Evolutionary conservation across 2,113 vertebrate genomes (phyloP).

Genomic region (Clarias macrocephalus): DNA sequence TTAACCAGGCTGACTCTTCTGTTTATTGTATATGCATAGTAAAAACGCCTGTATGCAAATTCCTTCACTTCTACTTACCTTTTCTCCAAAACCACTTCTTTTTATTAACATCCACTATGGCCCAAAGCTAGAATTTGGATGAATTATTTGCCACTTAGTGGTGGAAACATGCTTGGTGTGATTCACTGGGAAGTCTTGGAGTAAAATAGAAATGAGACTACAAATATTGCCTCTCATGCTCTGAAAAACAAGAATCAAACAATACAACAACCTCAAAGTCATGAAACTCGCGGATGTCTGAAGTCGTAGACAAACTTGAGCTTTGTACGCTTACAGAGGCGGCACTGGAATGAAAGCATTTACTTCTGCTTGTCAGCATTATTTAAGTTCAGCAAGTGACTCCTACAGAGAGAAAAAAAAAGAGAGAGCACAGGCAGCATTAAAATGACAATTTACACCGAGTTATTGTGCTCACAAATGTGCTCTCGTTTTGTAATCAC

Average conservation of each 20-base stretch:
- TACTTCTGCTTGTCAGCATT: conserved; percentile 45
- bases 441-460: conserved; percentile 9
- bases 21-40: conserved; percentile 49
- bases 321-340: conserved; percentile 37
- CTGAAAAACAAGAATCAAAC: conserved; percentile 42
- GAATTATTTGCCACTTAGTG: conserved; percentile 63
- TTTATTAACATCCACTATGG: conserved; percentile 59
- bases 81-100: conserved; percentile 49
- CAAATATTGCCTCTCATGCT: conserved; percentile 48
- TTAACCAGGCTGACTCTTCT: neutral
- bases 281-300: conserved; percentile 30
- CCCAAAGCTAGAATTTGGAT: conserved; percentile 61
- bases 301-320: conserved; percentile 34
- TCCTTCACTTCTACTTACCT: neutral
- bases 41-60: conserved; percentile 44
- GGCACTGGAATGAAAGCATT: conserved; percentile 42
- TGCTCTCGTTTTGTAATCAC: neutral
- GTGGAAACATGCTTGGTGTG: conserved; percentile 42
- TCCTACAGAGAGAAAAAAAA: conserved; percentile 30
- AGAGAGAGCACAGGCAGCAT: conserved; percentile 15
- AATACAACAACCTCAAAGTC: conserved; percentile 44
- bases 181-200: conserved; percentile 58
- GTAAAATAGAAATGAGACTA: conserved; percentile 50
- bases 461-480: neutral
- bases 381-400: conserved; percentile 42